Evolutionary conservation across 2,797 vertebrate species (phyloP).

Genomic region (Sarcophilus harrisii): DNA sequence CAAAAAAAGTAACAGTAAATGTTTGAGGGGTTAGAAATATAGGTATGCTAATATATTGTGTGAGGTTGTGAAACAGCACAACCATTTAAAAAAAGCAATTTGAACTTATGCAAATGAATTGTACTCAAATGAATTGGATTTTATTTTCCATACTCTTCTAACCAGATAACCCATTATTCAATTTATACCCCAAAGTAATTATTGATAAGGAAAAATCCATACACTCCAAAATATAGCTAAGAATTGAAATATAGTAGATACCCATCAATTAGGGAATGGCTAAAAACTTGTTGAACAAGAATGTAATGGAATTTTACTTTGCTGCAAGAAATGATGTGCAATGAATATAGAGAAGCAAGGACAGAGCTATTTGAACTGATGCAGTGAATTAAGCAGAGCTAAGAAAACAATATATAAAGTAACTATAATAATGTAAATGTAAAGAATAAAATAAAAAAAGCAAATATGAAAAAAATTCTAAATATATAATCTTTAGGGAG

Average conservation of each 20-base stretch:
- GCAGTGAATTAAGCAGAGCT: neutral
- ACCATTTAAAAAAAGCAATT: neutral
- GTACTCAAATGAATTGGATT: neutral
- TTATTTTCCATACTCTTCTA: neutral
- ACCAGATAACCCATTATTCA: neutral
- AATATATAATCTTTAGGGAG: neutral
- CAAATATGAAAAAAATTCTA: neutral
- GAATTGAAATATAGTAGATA: neutral
- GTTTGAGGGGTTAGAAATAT: neutral
- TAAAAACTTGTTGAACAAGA: neutral
- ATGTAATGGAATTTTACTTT: neutral
- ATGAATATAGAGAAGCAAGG: neutral
- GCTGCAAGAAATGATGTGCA: neutral
- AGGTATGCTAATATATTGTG: neutral
- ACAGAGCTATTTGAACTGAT: neutral
- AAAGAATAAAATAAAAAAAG: neutral
- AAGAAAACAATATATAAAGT: neutral
- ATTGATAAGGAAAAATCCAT: neutral
- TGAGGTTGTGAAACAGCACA: neutral
- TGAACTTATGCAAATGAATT: neutral
- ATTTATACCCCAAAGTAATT: neutral
- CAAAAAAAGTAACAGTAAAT: neutral
- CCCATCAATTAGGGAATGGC: neutral
- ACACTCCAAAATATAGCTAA: neutral
- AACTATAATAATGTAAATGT: neutral